Percentiles rank a stretch among this genome's conserved stretches.
Evolutionary conservation across 2,797 vertebrate genomes (phyloP).

Genomic region (Fistularia commersonii): DNA sequence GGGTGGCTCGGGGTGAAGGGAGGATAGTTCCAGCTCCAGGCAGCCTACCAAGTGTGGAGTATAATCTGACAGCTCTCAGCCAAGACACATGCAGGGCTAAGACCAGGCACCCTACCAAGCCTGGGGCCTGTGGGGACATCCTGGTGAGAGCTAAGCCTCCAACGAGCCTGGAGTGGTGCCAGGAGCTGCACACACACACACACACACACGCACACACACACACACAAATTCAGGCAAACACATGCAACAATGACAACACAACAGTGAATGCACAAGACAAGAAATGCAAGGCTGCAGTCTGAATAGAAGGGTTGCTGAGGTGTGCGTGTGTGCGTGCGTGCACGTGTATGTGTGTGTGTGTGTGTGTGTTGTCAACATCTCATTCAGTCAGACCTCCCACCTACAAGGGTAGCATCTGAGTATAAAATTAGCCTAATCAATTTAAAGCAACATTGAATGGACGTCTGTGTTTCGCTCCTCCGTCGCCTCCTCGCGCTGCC

Average conservation of each 20-base stretch:
- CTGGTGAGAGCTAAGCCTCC: conserved; percentile 72
- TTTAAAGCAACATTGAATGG: conserved; percentile 17
- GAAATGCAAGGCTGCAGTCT: conserved; percentile 39
- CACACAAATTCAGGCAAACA: conserved; percentile 25
- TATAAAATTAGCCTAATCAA: conserved; percentile 40
- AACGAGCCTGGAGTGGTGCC: conserved; percentile 61
- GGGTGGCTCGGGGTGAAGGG: conserved; percentile 23
- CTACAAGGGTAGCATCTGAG: conserved; percentile 25
- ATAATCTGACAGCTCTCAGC: conserved; percentile 72
- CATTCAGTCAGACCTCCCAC: conserved; percentile 34
- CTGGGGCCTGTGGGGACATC: conserved; percentile 69
- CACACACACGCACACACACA: conserved; percentile 28
- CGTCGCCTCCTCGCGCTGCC: conserved; percentile 32
- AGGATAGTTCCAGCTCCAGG: conserved; percentile 57
- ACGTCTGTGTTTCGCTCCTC: conserved; percentile 28
- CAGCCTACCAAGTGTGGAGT: conserved; percentile 66
- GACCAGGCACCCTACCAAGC: conserved; percentile 75
- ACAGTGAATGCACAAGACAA: conserved; percentile 38
- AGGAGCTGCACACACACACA: conserved; percentile 31
- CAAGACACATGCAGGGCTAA: conserved; percentile 73
- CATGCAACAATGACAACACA: conserved; percentile 19
- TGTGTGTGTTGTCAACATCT: conserved; percentile 16
- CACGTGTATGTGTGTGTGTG: not conserved
- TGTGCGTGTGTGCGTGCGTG: not conserved
- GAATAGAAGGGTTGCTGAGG: conserved; percentile 27